Evolutionary conservation across 1,140 invertebrate genomes (phyloP), one percentile per base, ranked within the genome.

Genomic region (Philotrypesis tridentata): DNA sequence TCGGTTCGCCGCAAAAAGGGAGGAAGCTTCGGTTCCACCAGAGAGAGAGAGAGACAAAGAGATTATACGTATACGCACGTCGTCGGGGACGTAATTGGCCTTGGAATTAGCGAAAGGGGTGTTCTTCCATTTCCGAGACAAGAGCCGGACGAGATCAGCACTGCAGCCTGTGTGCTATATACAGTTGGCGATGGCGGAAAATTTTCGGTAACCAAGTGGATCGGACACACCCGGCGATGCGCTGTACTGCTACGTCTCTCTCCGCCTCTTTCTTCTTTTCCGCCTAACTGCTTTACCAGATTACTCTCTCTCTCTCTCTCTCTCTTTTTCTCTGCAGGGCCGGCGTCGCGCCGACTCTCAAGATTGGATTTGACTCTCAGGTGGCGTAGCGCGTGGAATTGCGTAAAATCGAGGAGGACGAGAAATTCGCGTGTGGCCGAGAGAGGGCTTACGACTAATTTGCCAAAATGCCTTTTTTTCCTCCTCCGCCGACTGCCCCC

Each of bases 231-330:
- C 4, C 40, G 6, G 1, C 17, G 14, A 21, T 17, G 4, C 48
- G 17, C 21, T 43, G 2, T 43, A 11, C 17, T 14, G 12, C 40
- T 43, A 11, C 14, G 11, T 43, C 40, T 43, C 40, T 43, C 40
- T 43, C 40, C 17, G 12, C 17, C 40, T 55, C 21, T 55, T 17
- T 55, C 14, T 55, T 17, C n/a, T 17, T 55, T 87, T 85, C 85
- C 84, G 84, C 82, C 83, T 88, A 89, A 89, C 87, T 87, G 88
- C 85, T 88, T 88, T 88, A 89, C 82, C 85, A 80, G 87, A 89
- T 89, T 88, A 89, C 84, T 76, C 25, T 65, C n/a, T n/a, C n/a
- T n/a, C n/a, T n/a, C n/a, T n/a, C n/a, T n/a, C n/a, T n/a, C n/a
- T n/a, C n/a, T n/a, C n/a, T n/a, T n/a, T n/a, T n/a, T n/a, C n/a